Evolutionary conservation across 2,113 vertebrate genomes (phyloP), one percentile per base, ranked within the genome.

Genomic region (Erythrocercus mccallii): DNA sequence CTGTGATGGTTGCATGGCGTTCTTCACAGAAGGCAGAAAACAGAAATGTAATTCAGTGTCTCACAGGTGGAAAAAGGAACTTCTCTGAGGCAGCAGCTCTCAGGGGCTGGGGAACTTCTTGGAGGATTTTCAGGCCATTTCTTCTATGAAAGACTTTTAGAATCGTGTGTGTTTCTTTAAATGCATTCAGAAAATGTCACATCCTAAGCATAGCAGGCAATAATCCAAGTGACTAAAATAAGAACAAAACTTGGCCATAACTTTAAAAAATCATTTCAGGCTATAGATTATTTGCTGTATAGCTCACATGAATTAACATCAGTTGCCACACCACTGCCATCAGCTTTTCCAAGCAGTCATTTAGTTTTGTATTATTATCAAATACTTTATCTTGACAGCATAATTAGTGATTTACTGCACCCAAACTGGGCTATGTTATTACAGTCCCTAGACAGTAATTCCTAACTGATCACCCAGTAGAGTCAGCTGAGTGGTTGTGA

Each of bases 291-390:
- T 92, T 92, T 90, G 8, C 58, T 73, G 10, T 57, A n/a, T 57
- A 88, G 71, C 56, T 93, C 68, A 53, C 33, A 58, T 40, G 58
- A 82, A 77, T 66, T 88, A 12, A 12, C 23, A 23, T 90, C 60
- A 44, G 2, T 15, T 77, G 68, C 74, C 74, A 30, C 47, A 64
- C 19, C 45, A 64, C 48, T 28, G 28, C 47, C 58, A 60, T 53
- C 65, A 86, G 28, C 48, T 94, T 95, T 94, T 88, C 81, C 51
- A 78, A 76, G 48, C 21, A 82, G 68, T 40, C 6, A 1, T 81
- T 92, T 92, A 61, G 31, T 61, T 94, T 85, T 85, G n/a, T 90
- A 33, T 77, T 93, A 73, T 80, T 92, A 83, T 78, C 33, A 93
- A 90, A 86, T 88, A 86, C 51, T 93, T 95, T 56, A 88, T 56